phyloP scores from a whole-genome alignment of 2,113 vertebrate genomes.

The Chloebia gouldiae region DNA sequence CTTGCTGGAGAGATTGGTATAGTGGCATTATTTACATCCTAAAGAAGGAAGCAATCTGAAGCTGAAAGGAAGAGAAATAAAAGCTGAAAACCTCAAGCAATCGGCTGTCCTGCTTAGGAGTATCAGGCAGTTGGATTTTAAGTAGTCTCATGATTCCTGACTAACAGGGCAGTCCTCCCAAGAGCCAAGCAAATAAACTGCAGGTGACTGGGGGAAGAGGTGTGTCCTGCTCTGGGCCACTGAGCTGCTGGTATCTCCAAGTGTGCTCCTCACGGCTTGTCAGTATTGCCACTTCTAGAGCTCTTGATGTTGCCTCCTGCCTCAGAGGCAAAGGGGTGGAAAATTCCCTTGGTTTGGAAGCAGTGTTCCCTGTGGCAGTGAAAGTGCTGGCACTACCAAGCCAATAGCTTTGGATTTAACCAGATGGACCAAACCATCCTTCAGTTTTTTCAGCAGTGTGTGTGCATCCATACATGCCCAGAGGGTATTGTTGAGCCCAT shows the following conservation, averaged over 20 bases:
- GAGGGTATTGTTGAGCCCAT: not conserved
- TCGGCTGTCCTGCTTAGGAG: not conserved
- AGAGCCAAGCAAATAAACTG: not conserved
- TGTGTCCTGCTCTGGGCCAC: not conserved
- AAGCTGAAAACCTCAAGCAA: not conserved
- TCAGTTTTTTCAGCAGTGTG: not conserved
- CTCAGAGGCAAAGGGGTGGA: not conserved
- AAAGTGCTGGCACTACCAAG: not conserved
- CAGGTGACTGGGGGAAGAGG: not conserved
- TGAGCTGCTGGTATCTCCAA: not conserved
- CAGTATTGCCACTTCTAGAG: not conserved
- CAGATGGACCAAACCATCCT: not conserved
- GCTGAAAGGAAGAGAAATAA: not conserved
- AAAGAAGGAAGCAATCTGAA: not conserved
- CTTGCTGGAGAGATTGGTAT: not conserved
- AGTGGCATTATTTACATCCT: not conserved
- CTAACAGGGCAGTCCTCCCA: not conserved
- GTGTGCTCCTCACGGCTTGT: not conserved
- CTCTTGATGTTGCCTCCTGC: not conserved
- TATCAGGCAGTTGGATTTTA: not conserved
- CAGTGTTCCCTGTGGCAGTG: not conserved
- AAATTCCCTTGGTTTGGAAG: not conserved
- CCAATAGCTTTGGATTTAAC: not conserved
- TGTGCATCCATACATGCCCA: not conserved
- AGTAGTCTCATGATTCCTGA: not conserved